A percentile compares a stretch with the other conserved stretches of the same genome.
Conservation (phyloP, 2,888 invertebrate genomes). For the Drosophila antonietae region DNA sequence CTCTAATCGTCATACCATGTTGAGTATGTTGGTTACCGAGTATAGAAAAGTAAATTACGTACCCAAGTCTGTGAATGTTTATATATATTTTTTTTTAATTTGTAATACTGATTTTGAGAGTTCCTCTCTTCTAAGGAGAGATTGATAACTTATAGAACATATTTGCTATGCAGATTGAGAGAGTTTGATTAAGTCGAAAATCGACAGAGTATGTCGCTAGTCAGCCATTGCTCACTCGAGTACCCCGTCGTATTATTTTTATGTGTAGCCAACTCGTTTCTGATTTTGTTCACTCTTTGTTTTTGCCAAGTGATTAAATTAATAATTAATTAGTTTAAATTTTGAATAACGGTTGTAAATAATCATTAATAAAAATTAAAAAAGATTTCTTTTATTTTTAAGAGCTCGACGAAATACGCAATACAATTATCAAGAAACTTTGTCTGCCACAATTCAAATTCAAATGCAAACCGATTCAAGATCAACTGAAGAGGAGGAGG, state of each 20-base stretch:
- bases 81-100: not conserved
- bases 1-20: not conserved
- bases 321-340: slow-evolving; percentile 83
- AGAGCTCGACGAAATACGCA: slow-evolving; percentile 56
- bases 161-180: not conserved
- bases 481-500: not conserved
- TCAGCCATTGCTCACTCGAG: not conserved
- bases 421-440: slow-evolving; percentile 46
- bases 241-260: slow-evolving; percentile 6
- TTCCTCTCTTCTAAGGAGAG: not conserved
- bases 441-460: slow-evolving; percentile 30
- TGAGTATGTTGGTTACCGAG: not conserved
- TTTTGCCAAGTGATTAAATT: slow-evolving; percentile 79
- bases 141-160: not conserved
- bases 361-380: slow-evolving; percentile 82
- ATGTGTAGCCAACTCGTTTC: slow-evolving; percentile 46
- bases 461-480: slow-evolving; percentile 37
- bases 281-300: slow-evolving; percentile 39
- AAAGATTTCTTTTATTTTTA: slow-evolving; percentile 76
- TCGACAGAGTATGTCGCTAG: not conserved
- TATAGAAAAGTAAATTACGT: no score
- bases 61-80: not conserved
- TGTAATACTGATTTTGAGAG: no score
- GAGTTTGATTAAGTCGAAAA: not conserved
- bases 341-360: slow-evolving; percentile 82